Evolutionary conservation across 1,140 invertebrate species (phyloP), one percentile per base, ranked within the genome.

Genomic region (Aleiodes sp.): DNA sequence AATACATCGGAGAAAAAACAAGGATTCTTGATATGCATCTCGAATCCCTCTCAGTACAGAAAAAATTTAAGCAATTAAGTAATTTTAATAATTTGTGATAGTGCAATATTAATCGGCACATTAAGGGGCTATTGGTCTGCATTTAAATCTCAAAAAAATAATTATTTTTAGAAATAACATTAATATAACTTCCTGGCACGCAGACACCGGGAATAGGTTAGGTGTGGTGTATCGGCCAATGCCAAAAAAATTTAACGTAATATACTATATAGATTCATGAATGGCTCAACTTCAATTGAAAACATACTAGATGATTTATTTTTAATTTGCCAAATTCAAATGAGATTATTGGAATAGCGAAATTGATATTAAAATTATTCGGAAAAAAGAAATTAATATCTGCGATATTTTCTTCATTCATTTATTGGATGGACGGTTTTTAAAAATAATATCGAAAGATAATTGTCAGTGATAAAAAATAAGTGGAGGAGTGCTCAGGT

Each of bases 91-190:
- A 65, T 28, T 24, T 29, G 31, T 29, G 1, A 29, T 26, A 4
- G 31, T 43, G 41, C 24, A 41, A 21, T 14, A n/a, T 26, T 28
- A 28, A 41, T 64, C 12, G 35, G 6, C n/a, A 26, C n/a, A 64
- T 24, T 43, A 39, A 61, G 59, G 29, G 35, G 26, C n/a, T 61
- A 60, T 62, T 33, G n/a, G 24, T 43, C 10, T 43, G 41, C 26
- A 60, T 62, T 24, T 16, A 39, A 46, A 33, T 16, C 16, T 52
- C 41, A 68, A 52, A 14, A 28, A 35, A 6, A 19, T n/a, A 24
- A 52, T 62, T 68, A 68, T 68, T 68, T 61, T 60, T 68, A 68
- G 66, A 37, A 24, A 31, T n/a, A 67, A 67, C 35, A 60, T 68
- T 68, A 68, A 62, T 62, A 68, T 62, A 68, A 43, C 7, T 62